Evolutionary conservation across 2,888 invertebrate genomes (phyloP).

Genomic region (Neocrepidodera transversa): DNA sequence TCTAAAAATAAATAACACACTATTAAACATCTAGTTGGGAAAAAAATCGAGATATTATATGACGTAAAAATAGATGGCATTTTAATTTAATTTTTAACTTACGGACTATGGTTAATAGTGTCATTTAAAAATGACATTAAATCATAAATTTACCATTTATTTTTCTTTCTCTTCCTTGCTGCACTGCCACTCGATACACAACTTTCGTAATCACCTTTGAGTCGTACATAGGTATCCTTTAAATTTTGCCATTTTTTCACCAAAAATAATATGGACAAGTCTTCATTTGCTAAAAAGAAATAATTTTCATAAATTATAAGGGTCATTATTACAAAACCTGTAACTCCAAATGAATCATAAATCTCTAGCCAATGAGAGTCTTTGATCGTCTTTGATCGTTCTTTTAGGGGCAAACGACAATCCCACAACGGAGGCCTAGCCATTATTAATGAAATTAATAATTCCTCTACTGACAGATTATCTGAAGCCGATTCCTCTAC

Average conservation of each 20-base stretch:
- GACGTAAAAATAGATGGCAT: too few species aligned
- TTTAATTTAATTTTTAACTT: too few species aligned
- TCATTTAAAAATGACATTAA: conserved; percentile 27
- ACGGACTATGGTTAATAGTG: conserved; percentile 11
- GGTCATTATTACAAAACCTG: too few species aligned
- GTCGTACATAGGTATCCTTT: conserved; percentile 23
- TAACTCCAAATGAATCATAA: conserved; percentile 7
- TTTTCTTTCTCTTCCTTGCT: conserved; percentile 15
- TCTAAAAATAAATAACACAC: too few species aligned
- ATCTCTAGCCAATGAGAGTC: conserved; percentile 9
- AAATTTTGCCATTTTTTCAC: too few species aligned
- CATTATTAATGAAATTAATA: not conserved
- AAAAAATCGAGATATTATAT: too few species aligned
- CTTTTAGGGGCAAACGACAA: conserved; percentile 5
- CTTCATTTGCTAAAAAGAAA: too few species aligned
- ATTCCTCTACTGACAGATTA: not conserved
- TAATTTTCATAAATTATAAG: too few species aligned
- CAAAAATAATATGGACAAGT: too few species aligned
- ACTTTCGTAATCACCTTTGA: conserved; percentile 18
- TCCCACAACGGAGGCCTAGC: conserved; percentile 6
- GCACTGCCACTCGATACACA: conserved; percentile 23
- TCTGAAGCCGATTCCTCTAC: not conserved
- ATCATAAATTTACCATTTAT: conserved; percentile 28
- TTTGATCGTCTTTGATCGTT: conserved; percentile 7
- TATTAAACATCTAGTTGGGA: too few species aligned